Conservation (phyloP, 1,140 invertebrate species). For the Phocides pigmalion region DNA sequence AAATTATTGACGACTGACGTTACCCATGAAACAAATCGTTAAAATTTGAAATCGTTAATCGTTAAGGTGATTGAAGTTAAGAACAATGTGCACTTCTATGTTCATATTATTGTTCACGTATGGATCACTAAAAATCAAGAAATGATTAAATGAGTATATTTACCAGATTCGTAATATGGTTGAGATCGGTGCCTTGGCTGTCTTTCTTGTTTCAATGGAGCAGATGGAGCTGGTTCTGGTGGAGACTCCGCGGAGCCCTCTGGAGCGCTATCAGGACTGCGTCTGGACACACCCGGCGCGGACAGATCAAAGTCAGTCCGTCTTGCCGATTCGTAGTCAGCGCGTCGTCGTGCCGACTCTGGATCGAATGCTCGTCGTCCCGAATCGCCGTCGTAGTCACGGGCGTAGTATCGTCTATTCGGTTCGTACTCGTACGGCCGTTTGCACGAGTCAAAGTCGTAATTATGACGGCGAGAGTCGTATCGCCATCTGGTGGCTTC, state of each 20-base stretch:
- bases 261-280: constrained; percentile 75
- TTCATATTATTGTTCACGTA: no score
- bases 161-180: constrained; percentile 78
- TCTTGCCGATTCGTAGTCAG: constrained; percentile 77
- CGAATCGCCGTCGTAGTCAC: constrained; percentile 73
- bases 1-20: no score
- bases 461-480: constrained; percentile 65
- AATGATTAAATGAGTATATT: constrained; percentile 32
- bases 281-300: constrained; percentile 66
- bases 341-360: constrained; percentile 72
- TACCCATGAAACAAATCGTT: no score
- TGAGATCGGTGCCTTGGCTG: constrained; percentile 65
- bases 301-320: constrained; percentile 77
- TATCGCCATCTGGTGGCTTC: constrained; percentile 73
- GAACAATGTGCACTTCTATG: no score
- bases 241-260: constrained; percentile 73
- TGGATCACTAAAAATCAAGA: background rate
- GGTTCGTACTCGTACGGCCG: constrained; percentile 74
- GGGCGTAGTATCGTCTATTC: constrained; percentile 55
- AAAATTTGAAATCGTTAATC: no score
- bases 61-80: background rate
- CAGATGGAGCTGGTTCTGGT: constrained; percentile 73
- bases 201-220: constrained; percentile 67
- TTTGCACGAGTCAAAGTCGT: constrained; percentile 68
- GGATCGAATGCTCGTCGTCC: constrained; percentile 72